Conservation (phyloP, 1,140 invertebrate species). For the Bombus waltoni region DNA sequence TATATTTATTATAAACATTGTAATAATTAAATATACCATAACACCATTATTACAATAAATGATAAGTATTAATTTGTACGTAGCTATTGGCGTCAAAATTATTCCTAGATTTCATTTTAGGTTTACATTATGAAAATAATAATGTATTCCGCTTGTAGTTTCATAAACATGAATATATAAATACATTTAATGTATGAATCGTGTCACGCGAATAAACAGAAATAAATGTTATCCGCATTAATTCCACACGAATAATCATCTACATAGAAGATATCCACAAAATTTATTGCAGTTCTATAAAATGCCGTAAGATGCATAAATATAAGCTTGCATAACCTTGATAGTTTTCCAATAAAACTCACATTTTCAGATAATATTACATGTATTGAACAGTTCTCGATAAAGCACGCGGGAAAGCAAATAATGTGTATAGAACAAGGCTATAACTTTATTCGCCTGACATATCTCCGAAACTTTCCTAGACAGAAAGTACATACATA, state of each 20-base stretch:
- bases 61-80: too few relatives aligned
- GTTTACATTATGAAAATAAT: too few relatives aligned
- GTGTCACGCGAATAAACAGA: too few relatives aligned
- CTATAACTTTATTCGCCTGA: neutral
- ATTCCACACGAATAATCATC: neutral
- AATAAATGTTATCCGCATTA: neutral
- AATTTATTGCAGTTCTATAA: neutral
- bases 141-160: too few relatives aligned
- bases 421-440: neutral
- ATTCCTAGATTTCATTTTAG: too few relatives aligned
- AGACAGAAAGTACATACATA: neutral
- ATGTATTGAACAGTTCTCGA: neutral
- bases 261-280: neutral
- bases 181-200: too few relatives aligned
- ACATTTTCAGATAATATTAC: neutral
- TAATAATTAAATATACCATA: too few relatives aligned
- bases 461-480: neutral
- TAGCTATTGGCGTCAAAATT: too few relatives aligned
- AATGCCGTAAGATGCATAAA: neutral
- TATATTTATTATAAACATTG: neutral
- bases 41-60: too few relatives aligned
- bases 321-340: neutral
- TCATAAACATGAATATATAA: too few relatives aligned
- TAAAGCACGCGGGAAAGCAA: neutral
- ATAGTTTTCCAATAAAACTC: neutral